Base-by-base conservation (phyloP, 1,140 invertebrate genomes). In the Philotrypesis tridentata region DNA sequence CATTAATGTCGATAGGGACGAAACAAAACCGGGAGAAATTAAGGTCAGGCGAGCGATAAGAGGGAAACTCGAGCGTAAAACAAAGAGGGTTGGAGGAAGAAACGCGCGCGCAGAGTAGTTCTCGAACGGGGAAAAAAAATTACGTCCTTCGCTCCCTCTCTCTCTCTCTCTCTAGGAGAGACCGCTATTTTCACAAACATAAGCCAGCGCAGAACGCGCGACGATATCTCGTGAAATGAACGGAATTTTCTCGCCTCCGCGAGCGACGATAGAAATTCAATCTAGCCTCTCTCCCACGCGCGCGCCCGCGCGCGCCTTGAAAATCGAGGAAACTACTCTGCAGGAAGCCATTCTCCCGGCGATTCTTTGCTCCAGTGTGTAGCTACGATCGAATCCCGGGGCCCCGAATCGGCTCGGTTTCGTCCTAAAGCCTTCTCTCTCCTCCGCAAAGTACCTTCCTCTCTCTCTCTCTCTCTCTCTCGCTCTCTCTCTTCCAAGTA, bases 181-280 rank as follows among this genome's bases (percentile, higher is more conserved):
- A 17, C 48, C 4, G 27, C 67, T 85, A 85, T 87, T 87, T 85
- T 86, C 82, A 81, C 82, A 85, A 88, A 86, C 84, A 85, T 88
- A 88, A 88, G 85, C 85, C 85, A 87, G 85, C 88, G n/a, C n/a
- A n/a, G n/a, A n/a, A n/a, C n/a, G n/a, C 88, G 86, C 83, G 55
- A 11, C 21, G 83, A 85, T 88, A 89, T 87, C 87, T 86, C 79
- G 79, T 84, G 85, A 85, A 88, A 88, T 86, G 86, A 87, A 87
- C 86, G 86, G 67, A 33, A 12, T 29, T 65, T 25, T 70, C 67
- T 37, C 31, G 27, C 67, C 67, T 70, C 67, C 61, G 61, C 6
- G 65, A n/a, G n/a, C 83, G 68, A 85, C 85, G 86, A 89, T 88
- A 87, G 88, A 88, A 89, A 89, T 89, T 89, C 87, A 89, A 89